phyloP scores from a whole-genome alignment of 2,888 invertebrate genomes.

The Halictus ligatus region DNA sequence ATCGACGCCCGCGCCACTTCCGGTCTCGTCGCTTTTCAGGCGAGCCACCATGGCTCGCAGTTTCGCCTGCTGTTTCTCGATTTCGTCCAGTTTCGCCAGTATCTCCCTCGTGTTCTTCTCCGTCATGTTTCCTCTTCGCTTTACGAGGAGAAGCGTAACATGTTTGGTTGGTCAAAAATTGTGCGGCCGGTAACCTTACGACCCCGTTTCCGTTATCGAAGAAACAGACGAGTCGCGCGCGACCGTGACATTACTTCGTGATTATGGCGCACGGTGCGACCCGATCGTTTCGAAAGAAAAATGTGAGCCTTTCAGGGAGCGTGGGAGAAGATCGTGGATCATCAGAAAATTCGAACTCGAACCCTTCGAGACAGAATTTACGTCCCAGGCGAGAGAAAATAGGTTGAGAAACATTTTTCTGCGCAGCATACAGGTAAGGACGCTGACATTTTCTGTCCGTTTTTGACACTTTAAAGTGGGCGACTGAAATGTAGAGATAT shows the following conservation, averaged over 20 bases:
- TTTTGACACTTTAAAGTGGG: neutral
- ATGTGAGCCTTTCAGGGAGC: neutral
- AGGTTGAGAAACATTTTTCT: neutral
- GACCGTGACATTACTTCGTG: slow-evolving; percentile 16
- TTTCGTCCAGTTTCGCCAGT: slow-evolving; percentile 63
- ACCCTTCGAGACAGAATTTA: too few species aligned
- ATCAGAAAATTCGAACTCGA: neutral
- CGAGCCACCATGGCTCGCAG: slow-evolving; percentile 61
- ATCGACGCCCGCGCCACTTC: neutral
- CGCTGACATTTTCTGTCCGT: neutral
- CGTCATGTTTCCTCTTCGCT: slow-evolving; percentile 22
- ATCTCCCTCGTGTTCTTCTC: slow-evolving; percentile 54
- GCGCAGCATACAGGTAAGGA: neutral
- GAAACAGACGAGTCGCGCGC: slow-evolving; percentile 37
- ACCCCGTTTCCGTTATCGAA: neutral
- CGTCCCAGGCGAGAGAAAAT: neutral
- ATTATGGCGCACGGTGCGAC: slow-evolving; percentile 3
- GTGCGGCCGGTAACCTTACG: neutral
- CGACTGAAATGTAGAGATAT: too few species aligned
- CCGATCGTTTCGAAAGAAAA: slow-evolving; percentile 6
- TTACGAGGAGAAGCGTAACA: slow-evolving; percentile 3
- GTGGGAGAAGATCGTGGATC: neutral
- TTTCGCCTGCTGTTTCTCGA: slow-evolving; percentile 68
- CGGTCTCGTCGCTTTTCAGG: slow-evolving; percentile 11
- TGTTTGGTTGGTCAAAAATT: slow-evolving; percentile 24